These are phyloP conservation scores for Uropsilus gracilis DNA, from an alignment of 2,113 vertebrate species.

Conservation along the genomic window DNA sequence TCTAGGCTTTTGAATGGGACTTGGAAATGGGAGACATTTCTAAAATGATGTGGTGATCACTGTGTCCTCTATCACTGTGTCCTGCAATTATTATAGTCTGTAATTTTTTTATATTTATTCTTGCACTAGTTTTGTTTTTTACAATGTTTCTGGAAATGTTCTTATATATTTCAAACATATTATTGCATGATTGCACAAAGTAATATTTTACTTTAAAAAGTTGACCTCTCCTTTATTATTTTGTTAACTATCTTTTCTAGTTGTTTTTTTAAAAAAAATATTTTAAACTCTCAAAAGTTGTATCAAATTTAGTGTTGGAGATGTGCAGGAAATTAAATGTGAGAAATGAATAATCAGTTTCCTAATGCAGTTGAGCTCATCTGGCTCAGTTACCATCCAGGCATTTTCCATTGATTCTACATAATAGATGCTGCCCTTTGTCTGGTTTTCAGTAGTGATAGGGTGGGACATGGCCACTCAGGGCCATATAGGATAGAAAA, in stretches of 20 bases:
- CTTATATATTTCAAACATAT: not conserved
- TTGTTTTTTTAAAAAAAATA: not conserved
- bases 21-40: not conserved
- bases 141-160: not conserved
- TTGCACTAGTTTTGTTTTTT: not conserved
- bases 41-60: not conserved
- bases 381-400: not conserved
- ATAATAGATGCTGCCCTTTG: not conserved
- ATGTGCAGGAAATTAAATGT: not conserved
- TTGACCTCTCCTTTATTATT: not conserved
- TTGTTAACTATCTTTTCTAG: not conserved
- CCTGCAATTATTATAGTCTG: not conserved
- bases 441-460: not conserved
- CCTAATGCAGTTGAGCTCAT: not conserved
- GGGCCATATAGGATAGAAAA: not conserved
- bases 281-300: not conserved
- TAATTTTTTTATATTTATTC: not conserved
- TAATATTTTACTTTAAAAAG: conserved; percentile 7
- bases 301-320: not conserved
- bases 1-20: not conserved
- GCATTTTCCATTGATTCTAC: not conserved
- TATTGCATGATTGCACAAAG: not conserved
- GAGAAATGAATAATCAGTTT: not conserved
- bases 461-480: not conserved
- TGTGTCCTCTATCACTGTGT: not conserved